Evolutionary conservation across 1,140 invertebrate genomes (phyloP).

Genomic region (Lepidostoma basale): DNA sequence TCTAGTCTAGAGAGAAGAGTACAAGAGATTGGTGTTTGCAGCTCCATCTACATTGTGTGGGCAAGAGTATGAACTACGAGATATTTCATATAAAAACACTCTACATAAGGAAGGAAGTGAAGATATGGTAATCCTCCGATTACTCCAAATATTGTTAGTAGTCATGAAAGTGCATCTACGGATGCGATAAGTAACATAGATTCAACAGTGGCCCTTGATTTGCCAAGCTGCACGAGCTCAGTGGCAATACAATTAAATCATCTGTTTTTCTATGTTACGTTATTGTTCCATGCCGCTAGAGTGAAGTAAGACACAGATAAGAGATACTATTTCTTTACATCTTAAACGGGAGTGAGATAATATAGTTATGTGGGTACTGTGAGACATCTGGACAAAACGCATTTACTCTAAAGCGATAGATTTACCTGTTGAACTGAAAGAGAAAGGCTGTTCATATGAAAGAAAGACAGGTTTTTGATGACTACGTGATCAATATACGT

Average conservation of each 20-base stretch:
- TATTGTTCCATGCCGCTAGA: slow-evolving; percentile 2
- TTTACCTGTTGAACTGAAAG: too few species aligned
- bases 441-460: too few species aligned
- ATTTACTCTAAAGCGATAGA: too few species aligned
- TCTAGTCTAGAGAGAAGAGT: not conserved
- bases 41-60: slow-evolving; percentile 29
- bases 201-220: too few species aligned
- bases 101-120: slow-evolving; percentile 33
- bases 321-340: slow-evolving; percentile 22
- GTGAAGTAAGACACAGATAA: not conserved
- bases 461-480: too few species aligned
- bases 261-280: not conserved
- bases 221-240: too few species aligned
- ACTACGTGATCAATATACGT: too few species aligned
- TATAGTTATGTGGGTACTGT: too few species aligned
- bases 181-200: not conserved
- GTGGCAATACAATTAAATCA: too few species aligned
- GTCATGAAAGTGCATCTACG: slow-evolving; percentile 11
- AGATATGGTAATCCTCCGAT: not conserved
- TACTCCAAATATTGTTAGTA: not conserved
- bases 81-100: slow-evolving; percentile 29
- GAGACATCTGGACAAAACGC: too few species aligned
- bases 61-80: slow-evolving; percentile 36
- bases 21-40: slow-evolving; percentile 6
- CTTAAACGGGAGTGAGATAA: too few species aligned